phyloP scores from a whole-genome alignment of 2,797 vertebrate genomes.

The Leuciscus waleckii region DNA sequence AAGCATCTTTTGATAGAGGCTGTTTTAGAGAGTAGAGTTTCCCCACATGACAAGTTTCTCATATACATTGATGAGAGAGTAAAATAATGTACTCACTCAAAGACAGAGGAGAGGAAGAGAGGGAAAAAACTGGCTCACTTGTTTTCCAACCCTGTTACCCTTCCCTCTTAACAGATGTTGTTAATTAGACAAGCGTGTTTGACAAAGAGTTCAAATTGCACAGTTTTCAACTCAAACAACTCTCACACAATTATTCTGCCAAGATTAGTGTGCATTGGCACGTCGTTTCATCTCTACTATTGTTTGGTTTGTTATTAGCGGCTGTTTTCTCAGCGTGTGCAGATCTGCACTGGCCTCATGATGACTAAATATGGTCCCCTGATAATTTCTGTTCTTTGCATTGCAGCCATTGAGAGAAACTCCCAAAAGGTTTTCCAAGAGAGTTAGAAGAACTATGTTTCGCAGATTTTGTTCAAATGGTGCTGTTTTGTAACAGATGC shows the following conservation, averaged over 20 bases:
- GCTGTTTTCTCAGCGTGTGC: conserved; percentile 74
- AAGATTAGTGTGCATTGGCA: conserved; percentile 85
- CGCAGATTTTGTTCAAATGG: background rate
- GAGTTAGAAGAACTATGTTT: background rate
- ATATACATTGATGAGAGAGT: conserved; percentile 32
- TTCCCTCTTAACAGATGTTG: conserved; percentile 81
- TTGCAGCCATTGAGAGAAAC: background rate
- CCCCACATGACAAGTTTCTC: conserved; percentile 46
- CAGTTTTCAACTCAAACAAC: conserved; percentile 86
- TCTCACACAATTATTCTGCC: conserved; percentile 90
- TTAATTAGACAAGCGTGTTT: conserved; percentile 84
- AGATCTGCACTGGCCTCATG: conserved; percentile 65
- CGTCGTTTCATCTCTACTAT: conserved; percentile 78
- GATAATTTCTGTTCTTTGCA: conserved; percentile 35
- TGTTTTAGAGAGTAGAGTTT: conserved; percentile 48
- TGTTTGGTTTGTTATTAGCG: conserved; percentile 93
- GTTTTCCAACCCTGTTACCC: conserved; percentile 69
- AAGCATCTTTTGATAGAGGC: conserved; percentile 47
- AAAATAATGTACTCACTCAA: conserved; percentile 49
- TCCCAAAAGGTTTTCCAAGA: background rate
- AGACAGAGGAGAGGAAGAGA: conserved; percentile 26
- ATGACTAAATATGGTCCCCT: conserved; percentile 71
- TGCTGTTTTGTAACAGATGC: background rate
- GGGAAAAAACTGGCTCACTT: conserved; percentile 62
- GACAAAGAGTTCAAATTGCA: conserved; percentile 83